A percentile compares a stretch with the other conserved stretches of the same genome.
These are phyloP conservation scores for Deilephila elpenor DNA, from an alignment of 2,888 invertebrate genomes.

Conservation along the genomic window DNA sequence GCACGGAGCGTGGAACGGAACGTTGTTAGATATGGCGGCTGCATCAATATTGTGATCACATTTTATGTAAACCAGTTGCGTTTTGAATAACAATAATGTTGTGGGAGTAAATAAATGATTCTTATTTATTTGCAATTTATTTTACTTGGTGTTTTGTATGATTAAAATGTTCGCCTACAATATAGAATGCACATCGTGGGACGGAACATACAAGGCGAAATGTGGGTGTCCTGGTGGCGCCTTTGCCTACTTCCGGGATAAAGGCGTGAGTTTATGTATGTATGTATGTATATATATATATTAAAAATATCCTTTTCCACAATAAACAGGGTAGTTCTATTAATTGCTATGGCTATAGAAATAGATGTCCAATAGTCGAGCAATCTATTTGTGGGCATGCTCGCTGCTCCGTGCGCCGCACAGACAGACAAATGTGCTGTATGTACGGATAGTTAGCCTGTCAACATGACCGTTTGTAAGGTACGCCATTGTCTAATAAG, in stretches of 20 bases:
- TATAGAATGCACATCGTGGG: no score
- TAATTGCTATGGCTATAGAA: conserved; percentile 35
- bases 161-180: no score
- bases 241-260: no score
- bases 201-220: no score
- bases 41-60: conserved; percentile 6
- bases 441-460: neutral
- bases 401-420: conserved; percentile 16
- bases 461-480: neutral
- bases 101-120: neutral
- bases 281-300: no score
- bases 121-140: neutral
- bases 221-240: no score
- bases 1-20: conserved; percentile 29
- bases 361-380: conserved; percentile 47
- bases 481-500: neutral
- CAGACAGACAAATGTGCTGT: conserved; percentile 21
- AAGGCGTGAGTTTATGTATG: no score
- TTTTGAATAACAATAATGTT: conserved; percentile 7
- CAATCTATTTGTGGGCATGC: conserved; percentile 47
- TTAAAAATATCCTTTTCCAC: neutral
- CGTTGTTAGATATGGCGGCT: conserved; percentile 19
- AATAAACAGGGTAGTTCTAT: neutral
- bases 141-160: neutral
- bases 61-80: neutral